Conservation (phyloP, 1,140 invertebrate species). For the Aphis gossypii region DNA sequence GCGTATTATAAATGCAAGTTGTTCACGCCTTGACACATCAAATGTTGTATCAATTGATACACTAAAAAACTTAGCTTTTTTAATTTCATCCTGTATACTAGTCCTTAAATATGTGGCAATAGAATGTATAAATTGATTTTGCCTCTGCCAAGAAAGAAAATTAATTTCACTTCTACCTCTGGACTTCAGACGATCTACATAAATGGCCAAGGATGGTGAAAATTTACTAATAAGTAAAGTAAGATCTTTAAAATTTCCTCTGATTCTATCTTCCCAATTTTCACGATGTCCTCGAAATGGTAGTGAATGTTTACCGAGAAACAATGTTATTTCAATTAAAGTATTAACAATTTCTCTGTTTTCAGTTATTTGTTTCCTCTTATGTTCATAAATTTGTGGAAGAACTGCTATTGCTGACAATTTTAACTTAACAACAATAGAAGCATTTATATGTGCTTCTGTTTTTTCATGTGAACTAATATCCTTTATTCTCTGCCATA, state of each 20-base stretch:
- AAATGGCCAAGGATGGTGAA: neutral
- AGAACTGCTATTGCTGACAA: neutral
- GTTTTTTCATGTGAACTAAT: constrained; percentile 11
- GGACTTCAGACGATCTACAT: neutral
- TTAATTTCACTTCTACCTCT: neutral
- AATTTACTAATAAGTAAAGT: neutral
- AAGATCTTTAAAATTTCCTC: constrained; percentile 13
- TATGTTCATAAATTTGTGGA: neutral
- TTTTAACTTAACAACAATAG: neutral
- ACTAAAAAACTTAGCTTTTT: neutral
- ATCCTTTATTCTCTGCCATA: neutral
- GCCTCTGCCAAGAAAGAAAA: neutral
- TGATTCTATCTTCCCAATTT: neutral
- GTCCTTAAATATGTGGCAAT: neutral
- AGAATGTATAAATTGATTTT: constrained; percentile 7
- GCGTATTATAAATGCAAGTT: neutral
- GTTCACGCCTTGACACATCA: neutral
- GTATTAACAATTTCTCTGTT: neutral
- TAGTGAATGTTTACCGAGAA: constrained; percentile 22
- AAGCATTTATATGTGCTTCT: neutral
- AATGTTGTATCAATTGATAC: constrained; percentile 30
- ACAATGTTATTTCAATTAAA: constrained; percentile 15
- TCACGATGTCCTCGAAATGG: constrained; percentile 14
- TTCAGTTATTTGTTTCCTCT: too few relatives aligned
- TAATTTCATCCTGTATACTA: neutral